A percentile compares a stretch with the other conserved stretches of the same genome.
phyloP scores from a whole-genome alignment of 2,888 invertebrate species.

The Nomada goodeniana region DNA sequence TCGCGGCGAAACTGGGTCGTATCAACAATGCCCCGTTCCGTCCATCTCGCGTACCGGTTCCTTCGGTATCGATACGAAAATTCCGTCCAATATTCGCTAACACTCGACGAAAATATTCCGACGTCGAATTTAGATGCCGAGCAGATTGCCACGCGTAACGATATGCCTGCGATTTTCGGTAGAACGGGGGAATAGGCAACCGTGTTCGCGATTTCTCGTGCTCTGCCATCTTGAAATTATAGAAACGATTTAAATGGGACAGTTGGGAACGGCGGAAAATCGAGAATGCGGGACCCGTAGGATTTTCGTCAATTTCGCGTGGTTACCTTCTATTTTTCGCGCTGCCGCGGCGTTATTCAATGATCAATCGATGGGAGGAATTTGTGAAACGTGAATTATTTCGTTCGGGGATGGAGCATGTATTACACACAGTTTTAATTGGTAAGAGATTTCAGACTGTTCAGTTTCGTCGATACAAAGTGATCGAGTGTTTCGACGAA shows the following conservation, averaged over 20 bases:
- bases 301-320: slow-evolving; percentile 15
- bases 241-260: background rate
- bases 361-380: background rate
- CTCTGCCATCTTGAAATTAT: slow-evolving; percentile 2
- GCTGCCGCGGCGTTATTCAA: background rate
- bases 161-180: background rate
- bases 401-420: too few relatives aligned
- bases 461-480: too few relatives aligned
- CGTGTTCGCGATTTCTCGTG: background rate
- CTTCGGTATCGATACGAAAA: slow-evolving; percentile 29
- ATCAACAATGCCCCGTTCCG: slow-evolving; percentile 35
- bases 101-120: background rate
- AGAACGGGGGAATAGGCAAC: background rate
- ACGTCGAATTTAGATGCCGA: slow-evolving; percentile 9
- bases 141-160: background rate
- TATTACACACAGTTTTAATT: too few relatives aligned
- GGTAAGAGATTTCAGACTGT: too few relatives aligned
- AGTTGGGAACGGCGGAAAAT: background rate
- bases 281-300: slow-evolving; percentile 46
- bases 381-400: too few relatives aligned
- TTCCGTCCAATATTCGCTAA: slow-evolving; percentile 13
- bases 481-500: too few relatives aligned
- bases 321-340: slow-evolving; percentile 2
- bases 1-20: slow-evolving; percentile 12
- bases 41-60: background rate